These are phyloP conservation scores for Tarsius wallacei DNA, from an alignment of 2,797 vertebrate species.

Conservation along the genomic window DNA sequence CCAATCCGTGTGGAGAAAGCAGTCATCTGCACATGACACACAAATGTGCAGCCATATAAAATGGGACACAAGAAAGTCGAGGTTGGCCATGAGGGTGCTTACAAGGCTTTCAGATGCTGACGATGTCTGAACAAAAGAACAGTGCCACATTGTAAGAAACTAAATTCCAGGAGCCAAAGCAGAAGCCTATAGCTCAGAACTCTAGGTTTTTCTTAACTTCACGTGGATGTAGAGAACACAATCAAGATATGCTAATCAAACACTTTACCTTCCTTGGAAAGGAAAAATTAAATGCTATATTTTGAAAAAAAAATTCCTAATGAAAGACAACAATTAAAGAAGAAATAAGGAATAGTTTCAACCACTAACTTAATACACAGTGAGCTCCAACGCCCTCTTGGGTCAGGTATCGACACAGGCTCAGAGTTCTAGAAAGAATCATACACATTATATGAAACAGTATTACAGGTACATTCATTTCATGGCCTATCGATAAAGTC, in stretches of 20 bases:
- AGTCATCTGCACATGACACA: fast-evolving
- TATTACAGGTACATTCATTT: background rate
- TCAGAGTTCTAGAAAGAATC: background rate
- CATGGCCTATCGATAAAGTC: background rate
- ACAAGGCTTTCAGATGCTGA: background rate
- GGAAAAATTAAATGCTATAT: background rate
- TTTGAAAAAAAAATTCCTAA: constrained; percentile 43
- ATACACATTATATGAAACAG: background rate
- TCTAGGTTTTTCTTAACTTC: background rate
- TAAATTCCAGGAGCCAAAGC: background rate
- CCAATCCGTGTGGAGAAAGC: background rate
- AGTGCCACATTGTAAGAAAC: background rate
- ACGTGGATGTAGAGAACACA: background rate
- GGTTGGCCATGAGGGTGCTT: background rate
- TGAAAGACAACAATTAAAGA: background rate
- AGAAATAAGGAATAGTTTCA: background rate
- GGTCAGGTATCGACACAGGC: background rate
- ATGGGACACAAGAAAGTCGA: background rate
- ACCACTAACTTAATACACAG: background rate
- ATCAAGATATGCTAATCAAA: background rate
- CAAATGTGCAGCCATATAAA: background rate
- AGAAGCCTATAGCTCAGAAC: fast-evolving
- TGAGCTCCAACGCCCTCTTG: background rate
- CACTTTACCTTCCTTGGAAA: background rate
- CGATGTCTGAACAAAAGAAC: background rate